Evolutionary conservation across 2,888 invertebrate species (phyloP), one percentile per base, ranked within the genome.

Genomic region (Acholoe squamosa): DNA sequence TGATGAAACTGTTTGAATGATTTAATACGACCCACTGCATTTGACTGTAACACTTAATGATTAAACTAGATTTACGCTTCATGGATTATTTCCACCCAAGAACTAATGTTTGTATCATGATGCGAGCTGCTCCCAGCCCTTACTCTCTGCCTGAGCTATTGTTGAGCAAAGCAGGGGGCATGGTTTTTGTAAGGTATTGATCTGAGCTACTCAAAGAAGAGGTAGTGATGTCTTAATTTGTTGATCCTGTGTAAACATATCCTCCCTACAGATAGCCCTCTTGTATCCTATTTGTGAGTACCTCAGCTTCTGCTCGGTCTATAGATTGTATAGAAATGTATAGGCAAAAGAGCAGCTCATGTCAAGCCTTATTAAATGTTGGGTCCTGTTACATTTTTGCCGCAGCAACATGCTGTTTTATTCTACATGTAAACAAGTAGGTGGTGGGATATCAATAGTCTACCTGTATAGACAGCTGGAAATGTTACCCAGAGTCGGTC

Each of bases 1-100:
- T 71, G 71, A 71, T 71, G 71, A 71, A 71, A 71, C 71, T 25
- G 71, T 71, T 71, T 71, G 71, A 71, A 71, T 71, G 71, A 71
- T 71, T 71, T 71, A 71, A 71, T 71, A 71, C 28, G 14, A 25
- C 71, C n/a, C 31, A 28, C 71, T 71, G 25, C 71, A 71, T 71
- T 43, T 71, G 71, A 71, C 71, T 71, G 71, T 71, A 28, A 14
- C 71, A 28, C 71, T 71, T 71, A 71, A 71, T 71, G 71, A 71
- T 71, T 71, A 71, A 71, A 71, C 28, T 71, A 71, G 71, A 71
- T 71, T 71, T 71, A 71, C 71, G 71, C 71, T 28, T 28, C 25
- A 28, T 71, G 71, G 71, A 71, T 71, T 71, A 71, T 71, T 71
- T 71, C 71, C 31, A 5, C 28, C 28, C 12, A 71, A 14, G 71